Conservation (phyloP, 2,797 vertebrate genomes). For the Vireo griseus region DNA sequence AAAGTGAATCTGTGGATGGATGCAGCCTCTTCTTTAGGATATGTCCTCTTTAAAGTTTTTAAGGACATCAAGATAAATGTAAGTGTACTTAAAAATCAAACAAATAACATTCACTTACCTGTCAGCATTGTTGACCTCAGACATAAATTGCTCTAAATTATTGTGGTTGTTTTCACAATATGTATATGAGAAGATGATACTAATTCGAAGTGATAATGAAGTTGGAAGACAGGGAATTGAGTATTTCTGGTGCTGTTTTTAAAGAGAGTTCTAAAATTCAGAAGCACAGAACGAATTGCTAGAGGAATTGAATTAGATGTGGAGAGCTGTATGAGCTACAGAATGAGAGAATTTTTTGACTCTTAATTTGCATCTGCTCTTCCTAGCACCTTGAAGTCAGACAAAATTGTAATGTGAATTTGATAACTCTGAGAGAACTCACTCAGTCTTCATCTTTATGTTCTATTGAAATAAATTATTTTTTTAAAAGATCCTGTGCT, state of each 20-base stretch:
- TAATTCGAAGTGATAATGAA: background rate
- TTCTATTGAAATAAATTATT: background rate
- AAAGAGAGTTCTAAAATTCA: background rate
- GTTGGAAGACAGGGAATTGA: background rate
- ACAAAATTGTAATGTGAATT: background rate
- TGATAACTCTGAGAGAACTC: background rate
- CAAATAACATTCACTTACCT: background rate
- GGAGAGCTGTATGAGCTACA: background rate
- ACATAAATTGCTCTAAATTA: background rate
- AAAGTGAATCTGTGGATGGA: background rate
- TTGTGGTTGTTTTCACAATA: background rate
- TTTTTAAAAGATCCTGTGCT: background rate
- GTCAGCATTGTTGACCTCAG: background rate
- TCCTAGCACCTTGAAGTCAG: background rate
- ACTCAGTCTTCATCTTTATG: background rate
- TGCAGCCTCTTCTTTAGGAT: background rate
- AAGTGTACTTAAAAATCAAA: background rate
- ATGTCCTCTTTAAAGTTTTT: background rate
- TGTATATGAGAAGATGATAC: background rate
- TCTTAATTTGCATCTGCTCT: background rate
- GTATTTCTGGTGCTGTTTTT: background rate
- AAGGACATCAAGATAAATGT: background rate
- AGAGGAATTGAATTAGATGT: background rate
- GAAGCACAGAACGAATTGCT: background rate
- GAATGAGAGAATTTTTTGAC: background rate